phyloP scores from a whole-genome alignment of 2,113 vertebrate species.

The Erpornis zantholeuca region DNA sequence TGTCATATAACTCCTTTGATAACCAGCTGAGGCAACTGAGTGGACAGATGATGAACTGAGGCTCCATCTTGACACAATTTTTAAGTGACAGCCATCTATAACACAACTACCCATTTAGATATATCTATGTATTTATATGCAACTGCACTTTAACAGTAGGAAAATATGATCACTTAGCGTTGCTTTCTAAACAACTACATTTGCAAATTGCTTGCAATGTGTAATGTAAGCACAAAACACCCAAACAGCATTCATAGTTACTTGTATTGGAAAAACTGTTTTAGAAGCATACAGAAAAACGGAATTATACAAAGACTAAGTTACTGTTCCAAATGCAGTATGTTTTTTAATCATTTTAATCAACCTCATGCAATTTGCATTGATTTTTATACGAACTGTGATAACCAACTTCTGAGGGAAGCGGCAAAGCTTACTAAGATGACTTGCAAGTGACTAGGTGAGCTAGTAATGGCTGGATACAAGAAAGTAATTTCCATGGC shows the following conservation, averaged over 20 bases:
- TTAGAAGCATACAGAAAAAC: neutral
- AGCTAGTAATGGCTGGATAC: neutral
- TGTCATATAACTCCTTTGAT: neutral
- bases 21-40: neutral
- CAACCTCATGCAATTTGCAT: neutral
- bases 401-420: neutral
- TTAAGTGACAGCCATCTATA: neutral
- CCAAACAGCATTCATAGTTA: neutral
- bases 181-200: neutral
- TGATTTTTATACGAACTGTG: neutral
- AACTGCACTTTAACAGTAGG: neutral
- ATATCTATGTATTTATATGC: neutral
- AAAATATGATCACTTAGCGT: neutral
- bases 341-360: neutral
- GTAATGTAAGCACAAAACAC: neutral
- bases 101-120: neutral
- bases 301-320: neutral
- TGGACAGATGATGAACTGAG: neutral
- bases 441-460: neutral
- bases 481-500: neutral
- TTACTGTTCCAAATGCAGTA: neutral
- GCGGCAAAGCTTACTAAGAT: neutral
- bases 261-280: neutral
- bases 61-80: neutral
- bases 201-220: neutral